Base-by-base conservation (phyloP, 2,888 invertebrate genomes). In the Nipponacmea schrenckii region DNA sequence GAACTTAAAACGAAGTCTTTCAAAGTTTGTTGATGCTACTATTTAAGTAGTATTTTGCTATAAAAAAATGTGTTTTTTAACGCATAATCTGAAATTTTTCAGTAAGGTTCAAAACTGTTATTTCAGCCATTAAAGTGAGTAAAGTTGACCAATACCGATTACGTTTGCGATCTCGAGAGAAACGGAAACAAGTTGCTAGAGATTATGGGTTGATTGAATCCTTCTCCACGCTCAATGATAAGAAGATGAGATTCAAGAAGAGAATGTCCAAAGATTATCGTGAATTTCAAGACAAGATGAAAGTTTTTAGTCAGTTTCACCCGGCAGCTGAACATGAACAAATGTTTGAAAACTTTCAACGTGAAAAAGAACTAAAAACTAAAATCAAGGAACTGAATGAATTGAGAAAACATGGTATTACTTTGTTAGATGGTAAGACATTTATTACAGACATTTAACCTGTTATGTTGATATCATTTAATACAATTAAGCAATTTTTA, bases 141-240 rank as follows among this genome's bases (percentile, higher is more conserved):
- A 95, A 96, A 90, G 95, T 97, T 72, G 96, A 96, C 86, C 96
- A 96, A 91, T 97, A 97, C 70, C 75, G 87, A 72, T 76, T 85
- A 68, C 73, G 86, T 67, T 81, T 87, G 74, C 86, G 83, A 68
- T 97, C 97, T 88, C 91, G 97, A 76, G 94, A 94, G 63, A 91
- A 96, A 79, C 92, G 96, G 88, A 97, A 97, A 92, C 91, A 95
- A 70, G 92, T 97, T 69, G 95, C 95, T 20, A 91, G 96, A 68
- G 96, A 97, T 88, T 97, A 94, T 90, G 96, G 96, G 83, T 91
- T 98, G 24, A 95, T 96, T 2, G 93, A 95, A 0, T 93, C 94
- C 78, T 96, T 96, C 88, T 96, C 95, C 88, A 81, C 83, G 31
- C 92, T 92, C 82, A 92, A 91, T 85, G 89, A 91, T 88, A 90